Percentiles rank a stretch among this genome's conserved stretches.
These are phyloP conservation scores for Halcyon malimbica DNA, from an alignment of 2,113 vertebrate genomes.

Conservation along the genomic window DNA sequence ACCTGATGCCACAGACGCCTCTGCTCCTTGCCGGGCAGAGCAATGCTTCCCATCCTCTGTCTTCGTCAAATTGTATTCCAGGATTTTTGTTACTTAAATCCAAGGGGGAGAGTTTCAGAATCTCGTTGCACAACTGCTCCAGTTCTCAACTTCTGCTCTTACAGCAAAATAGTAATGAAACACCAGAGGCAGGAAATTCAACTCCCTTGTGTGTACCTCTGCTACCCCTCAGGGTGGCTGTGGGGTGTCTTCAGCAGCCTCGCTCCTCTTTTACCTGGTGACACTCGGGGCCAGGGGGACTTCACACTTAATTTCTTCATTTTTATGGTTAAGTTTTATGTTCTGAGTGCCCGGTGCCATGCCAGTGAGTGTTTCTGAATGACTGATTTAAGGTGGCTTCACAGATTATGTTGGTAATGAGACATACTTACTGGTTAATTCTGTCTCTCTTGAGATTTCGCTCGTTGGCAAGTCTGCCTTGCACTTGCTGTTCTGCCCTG, in stretches of 20 bases:
- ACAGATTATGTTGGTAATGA: background rate
- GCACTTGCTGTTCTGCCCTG: background rate
- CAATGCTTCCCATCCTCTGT: background rate
- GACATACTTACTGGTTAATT: background rate
- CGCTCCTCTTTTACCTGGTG: background rate
- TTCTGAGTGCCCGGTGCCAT: background rate
- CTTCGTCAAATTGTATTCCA: background rate
- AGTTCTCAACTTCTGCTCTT: background rate
- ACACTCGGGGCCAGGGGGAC: background rate
- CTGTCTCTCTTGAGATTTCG: background rate
- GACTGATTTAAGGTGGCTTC: background rate
- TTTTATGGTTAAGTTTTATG: background rate
- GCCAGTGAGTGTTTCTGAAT: background rate
- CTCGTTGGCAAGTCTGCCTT: background rate
- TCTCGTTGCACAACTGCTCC: background rate
- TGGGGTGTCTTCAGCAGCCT: background rate
- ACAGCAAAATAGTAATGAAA: background rate
- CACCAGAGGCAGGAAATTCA: background rate
- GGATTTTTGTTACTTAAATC: background rate
- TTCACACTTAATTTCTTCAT: background rate
- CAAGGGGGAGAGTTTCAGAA: background rate
- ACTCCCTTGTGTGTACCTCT: background rate
- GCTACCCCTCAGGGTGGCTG: background rate
- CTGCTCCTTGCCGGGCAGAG: background rate
- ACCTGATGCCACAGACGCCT: background rate